phyloP scores from a whole-genome alignment of 1,140 invertebrate species.

The Lutraria rhynchaena region DNA sequence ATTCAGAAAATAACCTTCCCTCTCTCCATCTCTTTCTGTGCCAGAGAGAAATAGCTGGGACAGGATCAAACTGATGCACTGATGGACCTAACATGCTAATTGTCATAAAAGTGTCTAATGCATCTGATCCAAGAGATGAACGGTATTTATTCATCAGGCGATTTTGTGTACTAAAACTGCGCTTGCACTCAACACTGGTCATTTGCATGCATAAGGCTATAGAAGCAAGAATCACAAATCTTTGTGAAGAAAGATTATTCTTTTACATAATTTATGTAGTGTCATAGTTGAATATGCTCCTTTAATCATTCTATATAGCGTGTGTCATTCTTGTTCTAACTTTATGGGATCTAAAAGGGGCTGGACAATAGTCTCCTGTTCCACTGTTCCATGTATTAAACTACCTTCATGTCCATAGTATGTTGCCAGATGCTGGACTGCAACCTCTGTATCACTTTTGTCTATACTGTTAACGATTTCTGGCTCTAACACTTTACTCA shows the following conservation, averaged over 20 bases:
- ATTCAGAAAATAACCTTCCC: not conserved
- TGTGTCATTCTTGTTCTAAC: not conserved
- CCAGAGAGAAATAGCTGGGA: slow-evolving; percentile 6
- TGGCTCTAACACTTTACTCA: not conserved
- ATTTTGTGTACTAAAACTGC: slow-evolving; percentile 31
- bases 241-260: slow-evolving; percentile 4
- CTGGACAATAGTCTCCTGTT: not conserved
- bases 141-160: no score
- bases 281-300: slow-evolving; percentile 1
- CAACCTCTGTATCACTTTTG: no score
- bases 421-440: no score
- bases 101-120: slow-evolving; percentile 6
- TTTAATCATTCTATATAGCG: not conserved
- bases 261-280: no score
- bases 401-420: slow-evolving; percentile 3
- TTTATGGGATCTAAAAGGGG: not conserved
- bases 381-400: not conserved
- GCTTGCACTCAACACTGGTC: slow-evolving; percentile 38
- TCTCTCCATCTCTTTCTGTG: slow-evolving; percentile 4
- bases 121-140: not conserved
- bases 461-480: not conserved
- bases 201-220: no score
- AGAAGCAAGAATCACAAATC: not conserved
- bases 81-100: slow-evolving; percentile 23
- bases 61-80: not conserved